phyloP scores from a whole-genome alignment of 2,797 vertebrate species.

The Phataginus tetradactyla region DNA sequence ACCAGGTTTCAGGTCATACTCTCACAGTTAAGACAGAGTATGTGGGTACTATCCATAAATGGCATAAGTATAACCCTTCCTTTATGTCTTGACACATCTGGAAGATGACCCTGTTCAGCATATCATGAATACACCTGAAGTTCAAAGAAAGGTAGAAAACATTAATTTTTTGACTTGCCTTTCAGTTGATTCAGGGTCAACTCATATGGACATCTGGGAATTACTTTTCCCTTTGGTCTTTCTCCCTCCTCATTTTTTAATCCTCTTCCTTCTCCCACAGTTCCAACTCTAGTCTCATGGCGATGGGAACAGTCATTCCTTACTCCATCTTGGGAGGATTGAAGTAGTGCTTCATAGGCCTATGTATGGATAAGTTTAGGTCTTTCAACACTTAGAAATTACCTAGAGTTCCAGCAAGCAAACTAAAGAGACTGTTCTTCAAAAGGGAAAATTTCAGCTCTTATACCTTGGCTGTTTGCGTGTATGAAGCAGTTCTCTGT shows the following conservation, averaged over 20 bases:
- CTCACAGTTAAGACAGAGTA: neutral
- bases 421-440: neutral
- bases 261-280: neutral
- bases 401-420: neutral
- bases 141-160: neutral
- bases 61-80: neutral
- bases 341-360: neutral
- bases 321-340: neutral
- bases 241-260: neutral
- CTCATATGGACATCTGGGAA: neutral
- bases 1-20: neutral
- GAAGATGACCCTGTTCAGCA: neutral
- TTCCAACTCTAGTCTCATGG: neutral
- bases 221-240: neutral
- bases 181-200: neutral
- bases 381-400: neutral
- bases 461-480: neutral
- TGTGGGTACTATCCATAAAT: neutral
- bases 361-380: neutral
- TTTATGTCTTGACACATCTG: neutral
- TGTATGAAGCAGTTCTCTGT: neutral
- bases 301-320: neutral
- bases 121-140: neutral
- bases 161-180: neutral
- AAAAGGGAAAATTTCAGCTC: neutral